Conservation (phyloP, 2,113 vertebrate species). For the Agapornis roseicollis region DNA sequence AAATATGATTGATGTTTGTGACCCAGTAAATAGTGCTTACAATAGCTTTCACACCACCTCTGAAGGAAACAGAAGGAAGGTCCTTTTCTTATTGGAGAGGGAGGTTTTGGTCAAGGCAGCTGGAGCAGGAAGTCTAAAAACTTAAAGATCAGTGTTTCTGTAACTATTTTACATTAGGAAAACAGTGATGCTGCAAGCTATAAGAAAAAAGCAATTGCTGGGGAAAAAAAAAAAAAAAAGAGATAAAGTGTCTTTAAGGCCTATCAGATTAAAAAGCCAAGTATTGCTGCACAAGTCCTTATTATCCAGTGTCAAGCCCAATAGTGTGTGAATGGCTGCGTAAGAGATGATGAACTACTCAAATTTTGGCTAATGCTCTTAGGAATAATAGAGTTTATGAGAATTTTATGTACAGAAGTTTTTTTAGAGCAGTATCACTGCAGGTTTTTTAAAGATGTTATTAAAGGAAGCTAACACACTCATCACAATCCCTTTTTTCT, state of each 20-base stretch:
- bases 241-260: background rate
- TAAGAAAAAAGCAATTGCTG: background rate
- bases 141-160: background rate
- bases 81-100: background rate
- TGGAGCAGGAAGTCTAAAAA: background rate
- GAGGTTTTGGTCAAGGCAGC: background rate
- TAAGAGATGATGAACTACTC: background rate
- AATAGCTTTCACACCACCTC: background rate
- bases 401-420: background rate
- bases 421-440: background rate
- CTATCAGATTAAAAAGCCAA: background rate
- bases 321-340: background rate
- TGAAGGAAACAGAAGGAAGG: background rate
- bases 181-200: background rate
- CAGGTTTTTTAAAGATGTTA: background rate
- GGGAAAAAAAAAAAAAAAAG: background rate
- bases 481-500: background rate
- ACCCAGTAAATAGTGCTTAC: background rate
- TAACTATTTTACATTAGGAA: background rate
- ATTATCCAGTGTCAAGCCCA: background rate
- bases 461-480: background rate
- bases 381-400: background rate
- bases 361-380: conserved; percentile 9
- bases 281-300: background rate
- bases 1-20: background rate